Base-by-base conservation (phyloP, 2,113 vertebrate species). In the Sinocyclocheilus anshuiensis region DNA sequence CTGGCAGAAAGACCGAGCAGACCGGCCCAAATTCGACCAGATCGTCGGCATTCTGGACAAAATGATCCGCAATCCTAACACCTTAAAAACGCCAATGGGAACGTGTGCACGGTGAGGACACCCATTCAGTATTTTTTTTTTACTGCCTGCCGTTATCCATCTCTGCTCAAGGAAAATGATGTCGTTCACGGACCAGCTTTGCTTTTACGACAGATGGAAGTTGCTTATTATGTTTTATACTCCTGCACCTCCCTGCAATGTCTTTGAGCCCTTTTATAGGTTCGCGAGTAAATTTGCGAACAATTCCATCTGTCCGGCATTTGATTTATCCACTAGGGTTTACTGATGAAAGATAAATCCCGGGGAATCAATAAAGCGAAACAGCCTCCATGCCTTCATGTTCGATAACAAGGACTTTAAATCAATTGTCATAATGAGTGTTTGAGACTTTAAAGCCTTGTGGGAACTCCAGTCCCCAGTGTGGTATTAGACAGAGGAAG, bases 21-120 rank as follows among this genome's bases (percentile, higher is more conserved):
- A 99, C 90, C 96, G 98, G 81, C 98, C 98, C n/a, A 99, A 99
- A 91, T 99, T 99, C 88, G 98, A 99, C 87, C 98, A 99, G 92
- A 99, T 99, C 91, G 97, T 99, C 71, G 96, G 97, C 90, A 97
- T 99, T 93, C 95, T 99, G 53, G 98, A 99, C 91, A 99, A 99
- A 95, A 99, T 99, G 98, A 99, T 99, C 92, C 96, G 98, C 86
- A 99, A 99, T 79, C 98, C 98, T 81, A 99, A 97, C 92, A 99
- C 97, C 45, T 93, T 99, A 93, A 99, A 99, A 95, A 98, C 98
- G 24, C 96, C 97, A 11, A 92, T 97, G 92, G 97, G 97, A 92
- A 98, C 97, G 0, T 99, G 97, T 94, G 98, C 96, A 89, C 96
- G 98, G 98, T 99, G 94, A 96, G 94, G 67, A 74, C 3, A 4